Conservation (phyloP, 2,113 vertebrate species). For the Panthera tigris region DNA sequence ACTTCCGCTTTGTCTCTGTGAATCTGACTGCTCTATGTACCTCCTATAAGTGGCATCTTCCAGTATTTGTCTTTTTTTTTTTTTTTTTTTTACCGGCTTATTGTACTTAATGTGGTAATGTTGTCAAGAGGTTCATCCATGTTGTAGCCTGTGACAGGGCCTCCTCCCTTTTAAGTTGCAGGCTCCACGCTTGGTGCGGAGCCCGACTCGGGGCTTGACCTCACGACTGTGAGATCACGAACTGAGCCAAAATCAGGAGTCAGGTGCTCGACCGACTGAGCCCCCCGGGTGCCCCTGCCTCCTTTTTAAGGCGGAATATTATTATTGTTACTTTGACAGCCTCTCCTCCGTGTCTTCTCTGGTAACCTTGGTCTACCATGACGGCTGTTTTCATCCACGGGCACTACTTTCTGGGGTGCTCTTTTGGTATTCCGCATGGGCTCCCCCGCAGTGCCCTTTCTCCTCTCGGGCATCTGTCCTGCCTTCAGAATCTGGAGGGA, state of each 20-base stretch:
- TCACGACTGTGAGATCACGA: too few species aligned
- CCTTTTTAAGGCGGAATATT: not conserved
- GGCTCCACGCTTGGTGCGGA: too few species aligned
- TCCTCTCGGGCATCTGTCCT: not conserved
- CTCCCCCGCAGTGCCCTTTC: not conserved
- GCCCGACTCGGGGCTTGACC: too few species aligned
- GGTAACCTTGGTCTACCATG: not conserved
- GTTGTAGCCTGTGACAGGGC: not conserved
- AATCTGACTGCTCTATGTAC: not conserved
- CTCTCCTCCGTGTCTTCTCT: not conserved
- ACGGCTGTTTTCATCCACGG: not conserved
- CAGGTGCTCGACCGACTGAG: too few species aligned
- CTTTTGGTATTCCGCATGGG: too few species aligned
- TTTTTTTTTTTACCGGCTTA: not conserved
- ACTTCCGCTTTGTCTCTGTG: not conserved
- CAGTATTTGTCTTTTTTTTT: not conserved
- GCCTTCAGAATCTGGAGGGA: not conserved
- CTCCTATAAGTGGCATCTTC: not conserved
- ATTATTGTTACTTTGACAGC: not conserved
- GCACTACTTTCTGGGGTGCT: not conserved
- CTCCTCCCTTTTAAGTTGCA: not conserved
- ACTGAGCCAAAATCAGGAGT: too few species aligned
- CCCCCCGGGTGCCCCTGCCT: too few species aligned
- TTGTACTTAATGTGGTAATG: not conserved
- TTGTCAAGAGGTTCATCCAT: not conserved